Conservation (phyloP, 2,113 vertebrate genomes). For the Silurus meridionalis region DNA sequence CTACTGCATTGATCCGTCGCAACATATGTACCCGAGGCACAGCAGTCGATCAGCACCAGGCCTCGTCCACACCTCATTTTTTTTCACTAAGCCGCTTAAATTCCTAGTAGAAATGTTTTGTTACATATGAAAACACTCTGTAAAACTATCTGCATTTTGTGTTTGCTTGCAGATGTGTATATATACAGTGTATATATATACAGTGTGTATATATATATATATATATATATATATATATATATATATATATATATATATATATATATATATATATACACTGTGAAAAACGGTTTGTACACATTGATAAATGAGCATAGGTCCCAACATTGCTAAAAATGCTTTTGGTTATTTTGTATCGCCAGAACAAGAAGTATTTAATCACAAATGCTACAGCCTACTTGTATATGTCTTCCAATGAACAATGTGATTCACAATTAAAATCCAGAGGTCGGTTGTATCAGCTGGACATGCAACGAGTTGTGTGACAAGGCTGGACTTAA, state of each 20-base stretch:
- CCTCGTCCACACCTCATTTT: neutral
- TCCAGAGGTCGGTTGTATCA: too few relatives aligned
- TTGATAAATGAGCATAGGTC: neutral
- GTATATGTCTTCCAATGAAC: too few relatives aligned
- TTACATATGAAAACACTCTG: neutral
- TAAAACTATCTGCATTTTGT: neutral
- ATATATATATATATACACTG: neutral
- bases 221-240: too few relatives aligned
- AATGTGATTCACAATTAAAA: too few relatives aligned
- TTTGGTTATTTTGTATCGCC: neutral
- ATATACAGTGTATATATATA: too few relatives aligned
- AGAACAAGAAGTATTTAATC: neutral
- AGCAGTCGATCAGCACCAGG: neutral
- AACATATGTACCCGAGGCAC: neutral
- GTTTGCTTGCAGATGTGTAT: neutral
- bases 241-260: too few relatives aligned
- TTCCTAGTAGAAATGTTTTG: neutral
- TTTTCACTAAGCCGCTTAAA: neutral
- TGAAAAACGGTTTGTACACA: neutral
- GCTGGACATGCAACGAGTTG: too few relatives aligned
- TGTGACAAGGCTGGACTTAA: too few relatives aligned
- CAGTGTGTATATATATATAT: too few relatives aligned
- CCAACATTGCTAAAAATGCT: neutral
- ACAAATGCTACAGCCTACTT: neutral
- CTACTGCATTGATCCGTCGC: conserved; percentile 10